Base-by-base conservation (phyloP, 2,888 invertebrate genomes). In the Melinaea menophilus region DNA sequence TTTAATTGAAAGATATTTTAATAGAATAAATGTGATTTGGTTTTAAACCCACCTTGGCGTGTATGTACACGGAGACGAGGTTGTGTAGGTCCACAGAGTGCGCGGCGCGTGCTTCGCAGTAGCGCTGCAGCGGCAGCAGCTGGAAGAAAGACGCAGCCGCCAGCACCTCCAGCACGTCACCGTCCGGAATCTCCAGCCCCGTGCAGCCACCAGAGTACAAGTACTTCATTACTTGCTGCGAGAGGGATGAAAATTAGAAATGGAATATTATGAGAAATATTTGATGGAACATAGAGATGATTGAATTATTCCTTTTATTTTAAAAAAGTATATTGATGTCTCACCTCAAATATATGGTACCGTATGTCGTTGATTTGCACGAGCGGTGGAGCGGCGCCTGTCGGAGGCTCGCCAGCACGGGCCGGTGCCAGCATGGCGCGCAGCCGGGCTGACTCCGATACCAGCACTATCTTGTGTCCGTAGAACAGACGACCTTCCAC, bases 71-170 rank as follows among this genome's bases (percentile, higher is more conserved):
- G 22, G 97, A 96, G 57, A 97, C 97, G 56, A 97, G 95, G 80
- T 97, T 97, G 77, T 97, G 96, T 67, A 96, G 92, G 76, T 96
- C 95, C 13, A 97, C 94, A 86, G 96, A 94, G 59, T 94, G 93
- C 0, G 97, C 96, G 75, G 97, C 97, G 62, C 96, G 92, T 2
- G 95, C 94, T 81, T 97, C 97, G 73, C 97, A 97, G 79, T 95
- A 96, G 64, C 96, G 90, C 73, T 97, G 91, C 47, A 98, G 88
- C 3, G 96, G 96, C 76, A 97, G 94, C 73, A 98, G 87, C 80
- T 97, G 97, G 86, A 97, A 98, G 89, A 97, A 97, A 73, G 97
- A 96, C 0, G 97, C 97, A 0, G 97, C 97, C 0, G 97, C 97
- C 93, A 98, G 95, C 59, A 98, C 89, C 80, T 97, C 97, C 69